Evolutionary conservation across 1,140 invertebrate genomes (phyloP).

Genomic region (Musca domestica): DNA sequence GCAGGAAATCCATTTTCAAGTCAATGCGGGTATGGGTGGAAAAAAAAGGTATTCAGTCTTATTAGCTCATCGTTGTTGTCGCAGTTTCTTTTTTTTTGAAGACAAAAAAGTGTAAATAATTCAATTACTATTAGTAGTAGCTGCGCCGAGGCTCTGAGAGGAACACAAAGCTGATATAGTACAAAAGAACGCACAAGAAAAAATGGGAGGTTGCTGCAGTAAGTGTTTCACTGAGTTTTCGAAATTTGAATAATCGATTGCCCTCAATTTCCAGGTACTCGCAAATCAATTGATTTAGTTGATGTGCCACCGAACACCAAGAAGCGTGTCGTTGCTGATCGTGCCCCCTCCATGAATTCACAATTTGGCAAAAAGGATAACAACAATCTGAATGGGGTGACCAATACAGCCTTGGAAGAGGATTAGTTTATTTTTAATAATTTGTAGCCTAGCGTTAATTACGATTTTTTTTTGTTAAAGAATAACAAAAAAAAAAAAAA

Average conservation of each 20-base stretch:
- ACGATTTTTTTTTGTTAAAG: too few species aligned
- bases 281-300: constrained; percentile 12
- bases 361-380: neutral
- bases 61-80: too few species aligned
- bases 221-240: neutral
- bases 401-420: constrained; percentile 9
- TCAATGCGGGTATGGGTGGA: too few species aligned
- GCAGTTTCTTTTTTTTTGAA: too few species aligned
- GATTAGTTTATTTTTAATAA: neutral
- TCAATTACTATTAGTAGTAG: constrained; percentile 14
- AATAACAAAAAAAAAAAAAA: too few species aligned
- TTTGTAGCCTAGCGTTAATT: neutral
- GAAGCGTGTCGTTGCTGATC: neutral
- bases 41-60: too few species aligned
- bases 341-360: constrained; percentile 4
- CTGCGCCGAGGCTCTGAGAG: neutral
- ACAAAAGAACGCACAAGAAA: neutral
- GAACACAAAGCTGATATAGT: too few species aligned
- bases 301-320: neutral
- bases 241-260: neutral
- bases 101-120: neutral
- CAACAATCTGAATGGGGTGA: neutral
- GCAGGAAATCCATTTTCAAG: too few species aligned
- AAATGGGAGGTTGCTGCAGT: constrained; percentile 15
- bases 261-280: neutral